These are phyloP conservation scores for Mylabris phalerata DNA, from an alignment of 1,140 invertebrate genomes.

Conservation along the genomic window DNA sequence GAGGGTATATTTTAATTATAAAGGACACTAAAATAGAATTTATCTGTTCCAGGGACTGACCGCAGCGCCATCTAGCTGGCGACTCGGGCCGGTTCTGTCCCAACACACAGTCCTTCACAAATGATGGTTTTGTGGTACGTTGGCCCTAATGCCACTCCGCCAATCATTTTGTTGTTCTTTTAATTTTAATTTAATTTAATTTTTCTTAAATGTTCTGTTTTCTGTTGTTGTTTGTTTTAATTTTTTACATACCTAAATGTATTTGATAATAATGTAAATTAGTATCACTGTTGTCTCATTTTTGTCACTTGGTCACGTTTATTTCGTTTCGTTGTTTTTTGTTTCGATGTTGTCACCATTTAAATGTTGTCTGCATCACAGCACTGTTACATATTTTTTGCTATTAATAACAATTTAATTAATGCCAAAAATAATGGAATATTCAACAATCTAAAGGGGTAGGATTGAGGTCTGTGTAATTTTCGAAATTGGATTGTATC, in stretches of 20 bases:
- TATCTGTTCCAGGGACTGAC: conserved; percentile 43
- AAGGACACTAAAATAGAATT: conserved; percentile 6
- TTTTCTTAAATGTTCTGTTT: conserved; percentile 17
- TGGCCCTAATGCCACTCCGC: conserved; percentile 30
- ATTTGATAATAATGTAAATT: no score
- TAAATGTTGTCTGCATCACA: conserved; percentile 33
- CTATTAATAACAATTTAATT: background rate
- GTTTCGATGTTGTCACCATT: conserved; percentile 26
- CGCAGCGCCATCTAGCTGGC: conserved; percentile 41
- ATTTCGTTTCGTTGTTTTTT: no score
- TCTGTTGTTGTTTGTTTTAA: conserved; percentile 22
- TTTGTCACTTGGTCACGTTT: conserved; percentile 25
- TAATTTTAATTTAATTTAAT: background rate
- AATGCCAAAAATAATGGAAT: no score
- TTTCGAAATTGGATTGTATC: no score
- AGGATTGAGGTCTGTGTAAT: no score
- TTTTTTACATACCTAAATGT: no score
- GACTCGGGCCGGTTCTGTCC: conserved; percentile 39
- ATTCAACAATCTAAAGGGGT: no score
- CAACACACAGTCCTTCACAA: conserved; percentile 26
- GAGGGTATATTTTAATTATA: no score
- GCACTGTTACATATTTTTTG: conserved; percentile 11
- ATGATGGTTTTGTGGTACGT: conserved; percentile 43
- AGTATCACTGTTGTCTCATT: conserved; percentile 2
- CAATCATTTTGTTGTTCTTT: conserved; percentile 29